phyloP scores from a whole-genome alignment of 2,113 vertebrate species.

The Solea senegalensis region DNA sequence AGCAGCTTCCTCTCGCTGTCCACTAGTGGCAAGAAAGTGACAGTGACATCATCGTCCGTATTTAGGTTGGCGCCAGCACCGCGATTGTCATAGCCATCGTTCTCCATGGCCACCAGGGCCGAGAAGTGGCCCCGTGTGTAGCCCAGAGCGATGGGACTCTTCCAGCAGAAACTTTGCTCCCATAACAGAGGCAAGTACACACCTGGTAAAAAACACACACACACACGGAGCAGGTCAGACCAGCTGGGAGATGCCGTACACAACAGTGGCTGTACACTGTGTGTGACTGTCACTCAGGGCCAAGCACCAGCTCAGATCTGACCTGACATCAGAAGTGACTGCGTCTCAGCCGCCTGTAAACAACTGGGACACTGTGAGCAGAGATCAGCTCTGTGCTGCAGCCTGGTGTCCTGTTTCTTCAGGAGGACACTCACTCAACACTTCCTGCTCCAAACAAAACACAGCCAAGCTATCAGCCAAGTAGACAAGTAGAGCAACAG shows the following conservation, averaged over 20 bases:
- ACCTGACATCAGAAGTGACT: slow-evolving; percentile 21
- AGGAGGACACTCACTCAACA: neutral
- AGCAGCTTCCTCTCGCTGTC: slow-evolving; percentile 97
- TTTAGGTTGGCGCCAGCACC: slow-evolving; percentile 98
- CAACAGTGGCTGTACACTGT: neutral
- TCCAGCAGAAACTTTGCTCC: slow-evolving; percentile 99
- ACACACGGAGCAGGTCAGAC: slow-evolving; percentile 8
- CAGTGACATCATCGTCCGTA: slow-evolving; percentile 95
- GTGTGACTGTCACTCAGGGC: slow-evolving; percentile 12
- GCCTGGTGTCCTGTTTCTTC: slow-evolving; percentile 12
- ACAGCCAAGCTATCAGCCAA: too few species aligned
- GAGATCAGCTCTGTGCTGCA: slow-evolving; percentile 11
- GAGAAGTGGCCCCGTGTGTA: slow-evolving; percentile 99
- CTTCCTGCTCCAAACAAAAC: neutral
- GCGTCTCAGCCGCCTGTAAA: slow-evolving; percentile 28
- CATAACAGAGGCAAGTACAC: slow-evolving; percentile 97
- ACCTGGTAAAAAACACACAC: slow-evolving; percentile 77
- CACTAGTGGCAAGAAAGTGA: slow-evolving; percentile 95
- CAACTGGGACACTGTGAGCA: slow-evolving; percentile 42
- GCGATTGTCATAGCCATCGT: slow-evolving; percentile 95
- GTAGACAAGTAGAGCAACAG: too few species aligned
- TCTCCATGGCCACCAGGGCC: slow-evolving; percentile 98
- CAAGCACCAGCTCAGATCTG: slow-evolving; percentile 9
- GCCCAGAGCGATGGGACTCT: slow-evolving; percentile 97
- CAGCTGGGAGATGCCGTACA: neutral